Evolutionary conservation across 2,888 invertebrate species (phyloP).

Genomic region (Orchestes rusci): DNA sequence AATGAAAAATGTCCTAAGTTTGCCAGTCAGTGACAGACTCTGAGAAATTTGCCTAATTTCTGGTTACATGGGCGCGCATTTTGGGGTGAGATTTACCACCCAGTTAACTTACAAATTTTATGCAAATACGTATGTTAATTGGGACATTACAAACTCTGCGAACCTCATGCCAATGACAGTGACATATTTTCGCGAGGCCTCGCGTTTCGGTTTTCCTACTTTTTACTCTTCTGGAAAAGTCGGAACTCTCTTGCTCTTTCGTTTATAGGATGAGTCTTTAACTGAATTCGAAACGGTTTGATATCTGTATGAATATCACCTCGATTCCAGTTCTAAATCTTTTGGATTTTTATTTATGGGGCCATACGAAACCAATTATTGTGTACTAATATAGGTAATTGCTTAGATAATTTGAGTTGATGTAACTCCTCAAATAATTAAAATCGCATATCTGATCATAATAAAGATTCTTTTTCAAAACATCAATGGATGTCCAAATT

Average conservation of each 20-base stretch:
- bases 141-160: constrained; percentile 34
- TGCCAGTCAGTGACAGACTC: constrained; percentile 18
- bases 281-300: no score
- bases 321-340: no score
- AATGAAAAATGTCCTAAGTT: neutral
- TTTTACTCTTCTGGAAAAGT: constrained; percentile 22
- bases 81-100: constrained; percentile 13
- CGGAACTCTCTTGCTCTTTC: constrained; percentile 3
- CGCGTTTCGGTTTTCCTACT: constrained; percentile 17
- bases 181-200: constrained; percentile 22
- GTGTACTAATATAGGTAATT: no score
- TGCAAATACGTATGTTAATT: constrained; percentile 40
- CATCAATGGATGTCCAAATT: no score
- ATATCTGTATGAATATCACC: no score
- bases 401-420: no score
- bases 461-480: no score
- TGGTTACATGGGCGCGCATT: constrained; percentile 17
- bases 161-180: constrained; percentile 22
- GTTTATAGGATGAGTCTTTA: no score
- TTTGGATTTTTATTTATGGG: no score
- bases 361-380: no score
- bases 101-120: constrained; percentile 33
- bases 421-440: no score
- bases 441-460: no score
- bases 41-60: constrained; percentile 25